phyloP scores from a whole-genome alignment of 2,113 vertebrate species.

The Perccottus glenii region DNA sequence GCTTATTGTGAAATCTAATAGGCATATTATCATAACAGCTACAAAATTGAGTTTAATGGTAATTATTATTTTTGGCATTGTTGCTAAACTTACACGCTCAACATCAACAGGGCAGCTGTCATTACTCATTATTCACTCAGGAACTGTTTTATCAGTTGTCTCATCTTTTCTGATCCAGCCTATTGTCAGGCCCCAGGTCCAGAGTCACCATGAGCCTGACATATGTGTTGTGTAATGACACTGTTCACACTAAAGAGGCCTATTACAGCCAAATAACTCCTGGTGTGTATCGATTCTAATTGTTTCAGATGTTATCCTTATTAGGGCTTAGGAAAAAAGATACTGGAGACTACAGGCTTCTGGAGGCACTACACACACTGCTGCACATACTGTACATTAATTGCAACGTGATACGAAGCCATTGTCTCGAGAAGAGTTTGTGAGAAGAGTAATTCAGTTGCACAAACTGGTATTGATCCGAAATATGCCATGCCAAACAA shows the following conservation, averaged over 20 bases:
- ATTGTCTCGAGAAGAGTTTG: conserved; percentile 19
- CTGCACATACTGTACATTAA: conserved; percentile 1
- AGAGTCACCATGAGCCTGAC: background rate
- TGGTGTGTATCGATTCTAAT: conserved; percentile 21
- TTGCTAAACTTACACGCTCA: background rate
- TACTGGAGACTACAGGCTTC: conserved; percentile 18
- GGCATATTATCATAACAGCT: background rate
- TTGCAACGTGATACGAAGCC: conserved; percentile 27
- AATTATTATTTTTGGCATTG: conserved; percentile 12
- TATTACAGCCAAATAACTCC: conserved; percentile 9
- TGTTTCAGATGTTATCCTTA: conserved; percentile 28
- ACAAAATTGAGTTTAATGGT: background rate
- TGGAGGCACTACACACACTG: background rate
- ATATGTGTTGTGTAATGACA: conserved; percentile 13
- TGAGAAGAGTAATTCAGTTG: conserved; percentile 14
- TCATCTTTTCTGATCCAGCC: conserved; percentile 11
- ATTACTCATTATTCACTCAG: background rate
- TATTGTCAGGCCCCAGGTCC: conserved; percentile 4
- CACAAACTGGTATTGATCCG: conserved; percentile 30
- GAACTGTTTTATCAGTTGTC: background rate
- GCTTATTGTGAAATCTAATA: conserved; percentile 9
- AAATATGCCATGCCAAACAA: conserved; percentile 25
- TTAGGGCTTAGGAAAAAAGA: conserved; percentile 35
- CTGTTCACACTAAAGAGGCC: conserved; percentile 3
- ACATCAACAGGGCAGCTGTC: conserved; percentile 8